These are phyloP conservation scores for Pachypeltis micranthus DNA, from an alignment of 1,140 invertebrate species.

Conservation along the genomic window DNA sequence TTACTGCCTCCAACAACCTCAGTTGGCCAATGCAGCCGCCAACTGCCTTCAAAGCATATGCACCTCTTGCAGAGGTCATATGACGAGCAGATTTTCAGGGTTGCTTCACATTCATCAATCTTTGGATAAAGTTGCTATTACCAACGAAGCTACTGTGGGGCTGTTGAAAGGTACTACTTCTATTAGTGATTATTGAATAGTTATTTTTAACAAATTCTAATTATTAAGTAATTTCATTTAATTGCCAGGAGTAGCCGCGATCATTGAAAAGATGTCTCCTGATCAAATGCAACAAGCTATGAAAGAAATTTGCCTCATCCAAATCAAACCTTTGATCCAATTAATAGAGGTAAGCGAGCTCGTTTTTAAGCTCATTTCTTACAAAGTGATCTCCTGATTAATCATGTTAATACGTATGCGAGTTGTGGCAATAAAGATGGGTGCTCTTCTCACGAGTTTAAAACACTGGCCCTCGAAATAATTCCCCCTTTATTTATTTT, in stretches of 20 bases:
- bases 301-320: slow-evolving; percentile 64
- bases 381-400: too few relatives aligned
- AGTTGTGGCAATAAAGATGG: too few relatives aligned
- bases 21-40: slow-evolving; percentile 64
- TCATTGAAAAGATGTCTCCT: slow-evolving; percentile 47
- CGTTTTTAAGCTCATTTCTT: slow-evolving; percentile 32
- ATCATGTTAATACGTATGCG: too few relatives aligned
- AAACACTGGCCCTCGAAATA: too few relatives aligned
- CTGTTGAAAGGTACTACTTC: slow-evolving; percentile 55
- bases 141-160: slow-evolving; percentile 66
- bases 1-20: slow-evolving; percentile 55
- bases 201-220: not conserved
- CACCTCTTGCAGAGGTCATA: slow-evolving; percentile 61
- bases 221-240: not conserved
- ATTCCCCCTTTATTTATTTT: too few relatives aligned
- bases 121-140: slow-evolving; percentile 66
- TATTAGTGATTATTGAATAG: not conserved
- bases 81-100: slow-evolving; percentile 65
- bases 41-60: slow-evolving; percentile 63
- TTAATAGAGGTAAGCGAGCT: slow-evolving; percentile 38
- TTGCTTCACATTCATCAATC: slow-evolving; percentile 58
- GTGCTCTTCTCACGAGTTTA: too few relatives aligned
- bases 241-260: slow-evolving; percentile 47
- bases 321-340: slow-evolving; percentile 52
- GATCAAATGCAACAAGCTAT: slow-evolving; percentile 56